Evolutionary conservation across 2,888 invertebrate species (phyloP), one percentile per base, ranked within the genome.

Genomic region (Dorcus hopei): DNA sequence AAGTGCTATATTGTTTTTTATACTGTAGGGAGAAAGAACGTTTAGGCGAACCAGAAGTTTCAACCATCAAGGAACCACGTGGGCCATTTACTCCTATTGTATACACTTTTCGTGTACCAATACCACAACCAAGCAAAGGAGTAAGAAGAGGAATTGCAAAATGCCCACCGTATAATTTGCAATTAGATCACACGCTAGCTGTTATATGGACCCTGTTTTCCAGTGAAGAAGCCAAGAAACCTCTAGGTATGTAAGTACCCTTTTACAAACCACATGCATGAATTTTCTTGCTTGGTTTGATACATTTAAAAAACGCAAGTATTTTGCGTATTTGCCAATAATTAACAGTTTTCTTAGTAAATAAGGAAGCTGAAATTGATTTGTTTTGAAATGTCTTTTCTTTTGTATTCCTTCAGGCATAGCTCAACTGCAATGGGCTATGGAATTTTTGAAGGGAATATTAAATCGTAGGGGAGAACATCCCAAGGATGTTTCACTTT

Each of bases 341-440:
- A 19, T 19, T 19, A 19, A 19, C 2, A 14, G 14, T 19, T 19
- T 19, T 19, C 19, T 19, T 19, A 3, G 3, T 19, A 3, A 3
- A 3, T 3, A 19, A 3, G 3, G 19, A 19, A 19, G 3, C 3
- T 19, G 19, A 19, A 19, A 19, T 19, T 19, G 19, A 19, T 19
- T 19, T 19, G 19, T 19, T 19, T 19, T 19, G 2, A 19, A 19
- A 19, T 3, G 19, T 19, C 19, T 14, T 14, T 14, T 14, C 1
- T 14, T 14, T 14, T 14, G 19, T 2, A 2, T 19, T 3, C 1
- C 19, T 43, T 57, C 61, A 74, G 79, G 79, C 38, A 78, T 79
- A 48, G 73, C 70, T n/a, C 79, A 80, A 59, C 64, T 80, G 19
- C 78, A 79, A 52, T 80, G 80, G 80, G 79, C 79, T 0, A 65